Percentiles rank a stretch among this genome's conserved stretches.
Evolutionary conservation across 2,797 vertebrate species (phyloP).

Genomic region (Tragopan temminckii): DNA sequence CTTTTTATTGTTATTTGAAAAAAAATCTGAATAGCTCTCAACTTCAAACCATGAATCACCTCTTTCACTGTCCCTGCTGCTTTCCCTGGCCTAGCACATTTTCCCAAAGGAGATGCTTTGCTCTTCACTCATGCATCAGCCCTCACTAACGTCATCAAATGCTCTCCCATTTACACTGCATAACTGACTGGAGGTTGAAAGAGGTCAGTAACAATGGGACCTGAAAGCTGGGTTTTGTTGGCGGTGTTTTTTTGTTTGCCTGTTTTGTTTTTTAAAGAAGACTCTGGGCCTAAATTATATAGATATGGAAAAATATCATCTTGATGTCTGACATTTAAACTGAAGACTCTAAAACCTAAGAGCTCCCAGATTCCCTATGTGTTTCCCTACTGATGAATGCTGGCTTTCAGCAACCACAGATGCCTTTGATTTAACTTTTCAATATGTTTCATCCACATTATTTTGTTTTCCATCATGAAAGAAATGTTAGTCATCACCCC

Average conservation of each 20-base stretch:
- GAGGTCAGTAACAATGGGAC: neutral
- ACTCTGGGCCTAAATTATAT: neutral
- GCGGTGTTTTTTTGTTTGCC: too few species aligned
- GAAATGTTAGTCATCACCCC: slow-evolving; percentile 38
- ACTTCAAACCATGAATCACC: neutral
- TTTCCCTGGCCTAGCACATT: neutral
- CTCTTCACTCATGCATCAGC: neutral
- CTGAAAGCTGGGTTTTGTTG: neutral
- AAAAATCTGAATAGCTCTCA: neutral
- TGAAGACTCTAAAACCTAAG: slow-evolving; percentile 10
- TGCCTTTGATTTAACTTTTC: slow-evolving; percentile 53
- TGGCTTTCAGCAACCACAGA: slow-evolving; percentile 9
- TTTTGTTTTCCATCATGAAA: slow-evolving; percentile 50
- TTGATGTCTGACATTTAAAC: neutral
- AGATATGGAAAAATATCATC: neutral
- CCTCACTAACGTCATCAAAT: neutral
- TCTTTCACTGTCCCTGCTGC: neutral
- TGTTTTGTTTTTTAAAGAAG: neutral
- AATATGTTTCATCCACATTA: neutral
- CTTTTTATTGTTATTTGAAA: neutral
- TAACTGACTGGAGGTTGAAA: neutral
- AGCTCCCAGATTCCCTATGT: neutral
- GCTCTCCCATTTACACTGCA: neutral
- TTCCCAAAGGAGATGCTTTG: neutral
- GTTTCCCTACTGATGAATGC: neutral